Conservation (phyloP, 1,140 invertebrate species). For the Triops longicaudatus region DNA sequence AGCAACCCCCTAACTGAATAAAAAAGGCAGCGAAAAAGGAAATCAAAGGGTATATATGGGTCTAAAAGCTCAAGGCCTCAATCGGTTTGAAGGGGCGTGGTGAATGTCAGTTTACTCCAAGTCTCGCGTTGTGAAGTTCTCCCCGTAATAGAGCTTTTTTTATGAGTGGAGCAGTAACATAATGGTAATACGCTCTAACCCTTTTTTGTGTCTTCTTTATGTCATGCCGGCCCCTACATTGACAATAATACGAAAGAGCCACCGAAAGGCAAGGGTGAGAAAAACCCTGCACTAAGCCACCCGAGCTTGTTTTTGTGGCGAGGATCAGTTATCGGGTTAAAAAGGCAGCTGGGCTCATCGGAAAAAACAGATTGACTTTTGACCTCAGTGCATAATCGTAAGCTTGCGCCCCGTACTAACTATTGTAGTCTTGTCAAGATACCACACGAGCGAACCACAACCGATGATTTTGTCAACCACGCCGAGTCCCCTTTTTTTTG, state of each 20-base stretch:
- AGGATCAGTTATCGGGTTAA: conserved; percentile 8
- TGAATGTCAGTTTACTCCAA: not conserved
- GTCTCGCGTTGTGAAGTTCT: not conserved
- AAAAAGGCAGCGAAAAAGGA: not conserved
- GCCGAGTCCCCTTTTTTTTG: not conserved
- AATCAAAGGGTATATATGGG: not conserved
- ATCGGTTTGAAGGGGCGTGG: conserved; percentile 7
- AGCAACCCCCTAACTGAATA: not conserved
- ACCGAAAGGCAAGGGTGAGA: not conserved
- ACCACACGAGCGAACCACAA: conserved; percentile 4
- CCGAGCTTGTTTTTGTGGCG: not conserved
- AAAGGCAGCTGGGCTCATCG: conserved; percentile 9
- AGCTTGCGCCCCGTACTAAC: not conserved
- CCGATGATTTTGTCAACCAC: not conserved
- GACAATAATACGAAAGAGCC: no score
- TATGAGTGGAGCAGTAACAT: not conserved
- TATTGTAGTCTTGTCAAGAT: not conserved
- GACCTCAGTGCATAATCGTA: conserved; percentile 1
- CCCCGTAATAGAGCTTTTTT: not conserved
- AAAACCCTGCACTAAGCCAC: not conserved
- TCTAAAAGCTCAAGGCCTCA: not conserved
- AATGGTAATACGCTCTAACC: not conserved
- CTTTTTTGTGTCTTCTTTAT: conserved; percentile 9
- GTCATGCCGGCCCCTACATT: not conserved
- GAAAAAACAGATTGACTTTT: not conserved